Percentiles rank a stretch among this genome's conserved stretches.
These are phyloP conservation scores for Scopus umbretta DNA, from an alignment of 2,113 vertebrate genomes.

Conservation along the genomic window DNA sequence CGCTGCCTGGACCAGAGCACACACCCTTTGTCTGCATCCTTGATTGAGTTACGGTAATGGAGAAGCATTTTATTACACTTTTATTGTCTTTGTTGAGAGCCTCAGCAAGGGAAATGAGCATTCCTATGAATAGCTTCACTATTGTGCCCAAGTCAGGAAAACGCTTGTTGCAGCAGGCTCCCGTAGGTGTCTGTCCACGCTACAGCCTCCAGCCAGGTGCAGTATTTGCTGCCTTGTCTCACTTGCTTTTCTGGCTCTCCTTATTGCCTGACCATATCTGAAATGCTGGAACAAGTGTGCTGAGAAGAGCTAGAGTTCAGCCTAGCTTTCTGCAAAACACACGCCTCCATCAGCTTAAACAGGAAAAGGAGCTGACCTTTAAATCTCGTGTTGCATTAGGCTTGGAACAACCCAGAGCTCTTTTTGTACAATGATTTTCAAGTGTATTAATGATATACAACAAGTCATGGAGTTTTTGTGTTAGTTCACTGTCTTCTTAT, in stretches of 20 bases:
- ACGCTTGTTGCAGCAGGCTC: background rate
- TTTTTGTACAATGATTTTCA: background rate
- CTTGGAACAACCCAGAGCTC: background rate
- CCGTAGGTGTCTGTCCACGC: background rate
- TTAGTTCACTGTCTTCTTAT: background rate
- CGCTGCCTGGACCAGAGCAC: background rate
- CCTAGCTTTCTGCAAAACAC: background rate
- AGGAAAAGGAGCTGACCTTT: background rate
- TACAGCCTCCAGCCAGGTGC: fast-evolving
- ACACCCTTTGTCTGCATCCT: background rate
- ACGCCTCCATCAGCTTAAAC: fast-evolving
- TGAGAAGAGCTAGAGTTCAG: background rate
- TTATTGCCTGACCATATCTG: background rate
- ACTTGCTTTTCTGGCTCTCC: background rate
- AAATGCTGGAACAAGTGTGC: background rate
- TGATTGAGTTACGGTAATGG: background rate
- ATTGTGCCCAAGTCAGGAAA: background rate
- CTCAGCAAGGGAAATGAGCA: background rate
- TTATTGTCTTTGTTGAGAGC: background rate
- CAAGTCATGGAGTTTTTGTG: background rate
- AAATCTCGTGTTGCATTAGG: background rate
- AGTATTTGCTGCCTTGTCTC: background rate
- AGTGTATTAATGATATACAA: background rate
- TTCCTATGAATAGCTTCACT: background rate
- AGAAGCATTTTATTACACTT: background rate